A percentile compares a stretch with the other conserved stretches of the same genome.
Evolutionary conservation across 2,113 vertebrate species (phyloP).

Genomic region (Nicator chloris): DNA sequence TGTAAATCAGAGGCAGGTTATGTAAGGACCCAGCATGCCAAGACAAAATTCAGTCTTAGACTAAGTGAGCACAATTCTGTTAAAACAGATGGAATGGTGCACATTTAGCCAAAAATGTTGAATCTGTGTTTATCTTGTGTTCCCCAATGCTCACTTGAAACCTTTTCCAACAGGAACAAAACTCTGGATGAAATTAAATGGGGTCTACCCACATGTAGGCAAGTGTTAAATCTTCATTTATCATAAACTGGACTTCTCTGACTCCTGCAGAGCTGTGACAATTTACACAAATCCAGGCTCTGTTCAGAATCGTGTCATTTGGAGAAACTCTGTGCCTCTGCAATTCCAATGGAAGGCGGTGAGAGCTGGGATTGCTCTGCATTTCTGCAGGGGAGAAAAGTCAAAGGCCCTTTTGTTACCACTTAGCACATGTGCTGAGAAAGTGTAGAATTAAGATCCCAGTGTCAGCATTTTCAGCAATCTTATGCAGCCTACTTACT

Average conservation of each 20-base stretch:
- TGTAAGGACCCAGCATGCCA: neutral
- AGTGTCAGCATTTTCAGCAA: neutral
- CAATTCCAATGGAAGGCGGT: neutral
- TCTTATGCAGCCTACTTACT: neutral
- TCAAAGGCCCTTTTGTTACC: slow-evolving; percentile 27
- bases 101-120: neutral
- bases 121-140: neutral
- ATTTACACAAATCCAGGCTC: neutral
- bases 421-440: neutral
- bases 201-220: neutral
- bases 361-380: neutral
- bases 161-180: neutral
- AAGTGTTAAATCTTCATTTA: neutral
- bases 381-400: neutral
- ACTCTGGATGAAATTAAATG: neutral
- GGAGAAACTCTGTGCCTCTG: neutral
- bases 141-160: neutral
- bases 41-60: neutral
- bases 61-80: neutral
- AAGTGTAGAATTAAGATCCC: neutral
- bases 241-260: neutral
- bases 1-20: neutral
- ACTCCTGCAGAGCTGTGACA: neutral
- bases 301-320: neutral
- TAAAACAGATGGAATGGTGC: neutral